Conservation (phyloP, 92 coral and sea anemone species). For the Epizoanthus ramosus region DNA sequence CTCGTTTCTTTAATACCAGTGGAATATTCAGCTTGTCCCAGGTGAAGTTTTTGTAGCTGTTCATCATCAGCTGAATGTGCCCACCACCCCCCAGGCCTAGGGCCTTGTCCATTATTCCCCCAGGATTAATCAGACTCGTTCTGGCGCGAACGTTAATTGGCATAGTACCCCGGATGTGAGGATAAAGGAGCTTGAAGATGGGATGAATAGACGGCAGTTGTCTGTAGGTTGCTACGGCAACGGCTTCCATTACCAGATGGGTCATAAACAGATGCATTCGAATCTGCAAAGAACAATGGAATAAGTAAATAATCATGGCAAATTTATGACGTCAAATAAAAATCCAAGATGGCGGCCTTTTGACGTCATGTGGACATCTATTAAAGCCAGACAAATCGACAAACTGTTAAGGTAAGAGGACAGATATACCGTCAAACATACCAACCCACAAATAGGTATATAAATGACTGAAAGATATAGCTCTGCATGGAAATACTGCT, state of each 20-base stretch:
- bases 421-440: too few relatives aligned
- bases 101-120: slow-evolving; percentile 62
- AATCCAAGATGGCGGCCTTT: too few relatives aligned
- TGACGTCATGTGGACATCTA: too few relatives aligned
- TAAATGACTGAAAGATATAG: too few relatives aligned
- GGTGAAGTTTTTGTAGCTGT: slow-evolving; percentile 73
- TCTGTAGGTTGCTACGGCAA: slow-evolving; percentile 54
- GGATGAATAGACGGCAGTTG: slow-evolving; percentile 58
- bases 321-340: too few relatives aligned
- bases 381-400: too few relatives aligned
- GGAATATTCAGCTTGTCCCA: slow-evolving; percentile 79
- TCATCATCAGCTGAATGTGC: slow-evolving; percentile 76
- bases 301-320: too few relatives aligned
- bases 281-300: slow-evolving; percentile 8
- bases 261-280: slow-evolving; percentile 44
- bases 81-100: slow-evolving; percentile 88
- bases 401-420: too few relatives aligned
- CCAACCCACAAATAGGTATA: too few relatives aligned
- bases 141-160: slow-evolving; percentile 53
- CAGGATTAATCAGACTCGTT: slow-evolving; percentile 45
- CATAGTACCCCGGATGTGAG: slow-evolving; percentile 54
- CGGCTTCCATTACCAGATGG: slow-evolving; percentile 48
- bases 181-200: slow-evolving; percentile 49
- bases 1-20: slow-evolving; percentile 60
- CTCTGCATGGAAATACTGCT: too few relatives aligned